phyloP scores from a whole-genome alignment of 2,113 vertebrate genomes.

The Podarcis cretensis region DNA sequence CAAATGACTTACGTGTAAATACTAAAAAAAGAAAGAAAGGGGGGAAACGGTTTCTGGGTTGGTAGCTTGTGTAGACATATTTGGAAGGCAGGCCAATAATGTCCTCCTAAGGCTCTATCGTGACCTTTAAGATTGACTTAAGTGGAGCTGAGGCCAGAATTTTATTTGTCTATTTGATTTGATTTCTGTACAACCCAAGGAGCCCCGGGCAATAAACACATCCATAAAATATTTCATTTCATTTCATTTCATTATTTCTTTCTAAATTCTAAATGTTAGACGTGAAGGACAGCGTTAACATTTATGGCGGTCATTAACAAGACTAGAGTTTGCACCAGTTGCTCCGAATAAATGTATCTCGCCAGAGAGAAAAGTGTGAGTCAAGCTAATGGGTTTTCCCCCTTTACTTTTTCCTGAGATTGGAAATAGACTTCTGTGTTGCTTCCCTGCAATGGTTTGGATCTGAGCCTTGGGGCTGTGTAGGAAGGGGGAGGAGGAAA shows the following conservation, averaged over 20 bases:
- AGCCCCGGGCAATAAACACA: too few relatives aligned
- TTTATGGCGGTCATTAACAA: background rate
- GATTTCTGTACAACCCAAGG: too few relatives aligned
- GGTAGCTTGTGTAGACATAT: background rate
- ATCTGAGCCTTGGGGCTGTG: background rate
- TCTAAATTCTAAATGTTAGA: background rate
- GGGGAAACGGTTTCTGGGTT: background rate
- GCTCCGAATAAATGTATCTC: constrained; percentile 11
- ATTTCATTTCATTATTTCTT: too few relatives aligned
- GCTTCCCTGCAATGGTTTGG: constrained; percentile 1
- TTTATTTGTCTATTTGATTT: too few relatives aligned
- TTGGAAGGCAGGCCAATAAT: background rate
- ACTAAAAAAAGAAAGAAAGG: too few relatives aligned
- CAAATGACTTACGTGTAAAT: background rate
- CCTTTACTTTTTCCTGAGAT: background rate
- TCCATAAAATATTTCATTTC: too few relatives aligned
- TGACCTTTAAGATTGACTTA: background rate
- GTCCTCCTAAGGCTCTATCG: background rate
- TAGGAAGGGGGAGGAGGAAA: background rate
- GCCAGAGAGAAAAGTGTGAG: background rate
- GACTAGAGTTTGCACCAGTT: constrained; percentile 2
- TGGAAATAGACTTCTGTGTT: background rate
- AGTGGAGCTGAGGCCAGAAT: background rate
- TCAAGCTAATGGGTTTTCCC: constrained; percentile 13
- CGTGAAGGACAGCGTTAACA: background rate